These are phyloP conservation scores for Anolis sagrei DNA, from an alignment of 2,113 vertebrate genomes.

Conservation along the genomic window DNA sequence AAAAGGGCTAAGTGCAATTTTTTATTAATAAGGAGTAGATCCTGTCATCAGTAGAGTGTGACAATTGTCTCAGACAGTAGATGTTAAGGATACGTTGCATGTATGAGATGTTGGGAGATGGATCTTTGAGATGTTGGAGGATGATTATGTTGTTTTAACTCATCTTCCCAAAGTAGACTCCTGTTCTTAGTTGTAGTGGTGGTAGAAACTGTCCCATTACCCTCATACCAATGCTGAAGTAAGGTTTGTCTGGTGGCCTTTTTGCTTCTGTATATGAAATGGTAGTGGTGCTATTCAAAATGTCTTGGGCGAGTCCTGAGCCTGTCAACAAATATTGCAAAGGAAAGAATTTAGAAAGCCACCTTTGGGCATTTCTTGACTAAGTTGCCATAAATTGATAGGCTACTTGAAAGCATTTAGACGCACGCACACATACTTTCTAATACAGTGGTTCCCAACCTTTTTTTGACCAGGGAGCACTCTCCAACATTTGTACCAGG, in stretches of 20 bases:
- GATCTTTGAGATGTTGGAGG: too few relatives aligned
- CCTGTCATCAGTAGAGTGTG: not conserved
- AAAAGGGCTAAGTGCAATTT: not conserved
- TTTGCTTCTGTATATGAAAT: not conserved
- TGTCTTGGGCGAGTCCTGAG: not conserved
- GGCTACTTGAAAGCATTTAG: too few relatives aligned
- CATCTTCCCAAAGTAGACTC: not conserved
- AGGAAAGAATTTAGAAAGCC: too few relatives aligned
- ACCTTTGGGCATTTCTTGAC: too few relatives aligned
- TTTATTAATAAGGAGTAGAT: not conserved
- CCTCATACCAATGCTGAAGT: not conserved
- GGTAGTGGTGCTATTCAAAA: not conserved
- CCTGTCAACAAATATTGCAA: not conserved
- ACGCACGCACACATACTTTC: too few relatives aligned
- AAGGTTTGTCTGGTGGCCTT: not conserved
- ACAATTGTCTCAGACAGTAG: not conserved
- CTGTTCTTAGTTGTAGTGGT: not conserved
- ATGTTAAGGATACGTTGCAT: not conserved
- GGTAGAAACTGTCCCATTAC: not conserved
- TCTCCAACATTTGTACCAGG: too few relatives aligned
- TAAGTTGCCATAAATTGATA: too few relatives aligned
- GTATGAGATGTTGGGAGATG: not conserved
- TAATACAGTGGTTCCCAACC: too few relatives aligned
- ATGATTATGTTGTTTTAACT: too few relatives aligned
- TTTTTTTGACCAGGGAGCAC: too few relatives aligned